These are phyloP conservation scores for Empis livida DNA, from an alignment of 2,888 invertebrate genomes.

Conservation along the genomic window DNA sequence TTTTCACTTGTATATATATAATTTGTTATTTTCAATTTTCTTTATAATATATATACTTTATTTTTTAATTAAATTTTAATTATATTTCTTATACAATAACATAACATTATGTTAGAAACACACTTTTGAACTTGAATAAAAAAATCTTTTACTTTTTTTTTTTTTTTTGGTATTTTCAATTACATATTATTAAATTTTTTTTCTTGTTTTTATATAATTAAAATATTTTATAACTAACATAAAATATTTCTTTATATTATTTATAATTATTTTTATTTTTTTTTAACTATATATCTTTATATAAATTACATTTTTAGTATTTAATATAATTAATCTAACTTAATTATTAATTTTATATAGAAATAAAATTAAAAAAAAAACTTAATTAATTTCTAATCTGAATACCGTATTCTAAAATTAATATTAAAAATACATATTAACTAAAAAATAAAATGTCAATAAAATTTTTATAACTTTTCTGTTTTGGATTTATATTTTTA, in stretches of 20 bases:
- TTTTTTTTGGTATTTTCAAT: background rate
- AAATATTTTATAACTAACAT: background rate
- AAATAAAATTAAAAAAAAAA: no score
- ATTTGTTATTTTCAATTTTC: background rate
- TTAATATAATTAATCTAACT: no score
- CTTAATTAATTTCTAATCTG: no score
- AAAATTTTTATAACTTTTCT: no score
- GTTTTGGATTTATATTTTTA: no score
- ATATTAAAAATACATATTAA: no score
- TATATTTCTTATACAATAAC: slow-evolving; percentile 4
- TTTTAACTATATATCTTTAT: background rate
- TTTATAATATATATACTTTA: background rate
- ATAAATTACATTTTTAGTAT: background rate
- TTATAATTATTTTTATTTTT: no score
- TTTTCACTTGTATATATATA: background rate
- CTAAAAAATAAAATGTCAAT: no score
- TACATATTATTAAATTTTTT: background rate
- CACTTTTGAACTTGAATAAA: slow-evolving; percentile 13
- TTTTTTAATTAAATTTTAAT: background rate
- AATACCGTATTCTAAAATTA: no score
- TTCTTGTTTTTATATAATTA: background rate
- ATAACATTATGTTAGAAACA: slow-evolving; percentile 13
- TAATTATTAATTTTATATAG: no score
- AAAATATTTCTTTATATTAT: background rate
- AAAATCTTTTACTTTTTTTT: slow-evolving; percentile 7